Percentiles rank a stretch among this genome's conserved stretches.
Conservation (phyloP, 2,113 vertebrate species). For the Aptenodytes forsteri region DNA sequence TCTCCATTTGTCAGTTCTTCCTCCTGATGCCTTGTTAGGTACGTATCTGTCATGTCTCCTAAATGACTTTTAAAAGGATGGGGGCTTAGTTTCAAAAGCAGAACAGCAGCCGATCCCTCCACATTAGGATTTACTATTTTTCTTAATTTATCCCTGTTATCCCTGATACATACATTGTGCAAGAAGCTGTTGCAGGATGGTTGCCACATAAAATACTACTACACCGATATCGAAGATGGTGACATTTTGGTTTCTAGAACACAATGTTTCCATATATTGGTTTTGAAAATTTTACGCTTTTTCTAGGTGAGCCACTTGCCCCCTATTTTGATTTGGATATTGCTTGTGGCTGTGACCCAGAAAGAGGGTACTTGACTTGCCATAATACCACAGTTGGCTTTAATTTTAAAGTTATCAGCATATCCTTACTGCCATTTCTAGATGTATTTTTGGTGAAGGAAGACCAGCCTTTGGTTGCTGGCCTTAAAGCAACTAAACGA, state of each 20-base stretch:
- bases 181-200: background rate
- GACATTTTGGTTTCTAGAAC: background rate
- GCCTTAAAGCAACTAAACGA: background rate
- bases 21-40: background rate
- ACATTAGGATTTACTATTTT: background rate
- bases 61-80: background rate
- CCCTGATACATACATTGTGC: fast-evolving
- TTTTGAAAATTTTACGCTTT: background rate
- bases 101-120: background rate
- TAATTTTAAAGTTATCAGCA: constrained; percentile 37
- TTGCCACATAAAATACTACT: background rate
- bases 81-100: background rate
- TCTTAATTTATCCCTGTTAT: background rate
- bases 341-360: background rate
- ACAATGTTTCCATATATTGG: fast-evolving
- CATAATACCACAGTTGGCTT: background rate
- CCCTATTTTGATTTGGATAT: background rate
- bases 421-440: constrained; percentile 11
- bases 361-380: background rate
- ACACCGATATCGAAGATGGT: background rate
- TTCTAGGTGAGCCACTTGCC: background rate
- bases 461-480: background rate
- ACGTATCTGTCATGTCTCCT: fast-evolving
- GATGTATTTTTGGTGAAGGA: constrained; percentile 31
- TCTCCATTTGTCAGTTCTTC: background rate